phyloP scores from a whole-genome alignment of 2,888 invertebrate species.

The Luperina nickerlii region DNA sequence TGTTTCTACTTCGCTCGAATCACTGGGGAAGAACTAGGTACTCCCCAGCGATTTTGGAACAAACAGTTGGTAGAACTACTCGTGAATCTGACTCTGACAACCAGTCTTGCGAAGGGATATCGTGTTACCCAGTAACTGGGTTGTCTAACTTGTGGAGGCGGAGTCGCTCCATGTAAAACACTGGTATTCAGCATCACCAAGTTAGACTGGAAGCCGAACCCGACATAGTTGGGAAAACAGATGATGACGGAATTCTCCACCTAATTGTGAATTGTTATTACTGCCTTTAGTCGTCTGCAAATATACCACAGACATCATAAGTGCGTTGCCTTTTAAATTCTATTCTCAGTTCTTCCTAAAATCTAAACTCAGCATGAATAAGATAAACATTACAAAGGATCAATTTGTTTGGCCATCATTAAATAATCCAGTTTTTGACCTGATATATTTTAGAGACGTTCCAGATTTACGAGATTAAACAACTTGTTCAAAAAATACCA shows the following conservation, averaged over 20 bases:
- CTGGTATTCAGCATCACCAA: no score
- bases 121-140: no score
- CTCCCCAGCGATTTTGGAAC: no score
- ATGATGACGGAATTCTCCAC: not conserved
- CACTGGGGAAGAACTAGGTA: no score
- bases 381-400: not conserved
- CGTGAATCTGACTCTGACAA: no score
- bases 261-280: not conserved
- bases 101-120: no score
- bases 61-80: no score
- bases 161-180: no score
- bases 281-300: not conserved
- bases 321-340: not conserved
- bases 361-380: not conserved
- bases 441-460: not conserved
- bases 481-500: not conserved
- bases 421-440: conserved; percentile 1
- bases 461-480: not conserved
- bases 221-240: no score
- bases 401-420: not conserved
- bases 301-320: not conserved
- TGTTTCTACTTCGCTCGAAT: no score
- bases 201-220: no score
- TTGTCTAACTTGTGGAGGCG: no score
- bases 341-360: not conserved